Evolutionary conservation across 2,797 vertebrate species (phyloP).

Genomic region (Sebastiscus tertius): DNA sequence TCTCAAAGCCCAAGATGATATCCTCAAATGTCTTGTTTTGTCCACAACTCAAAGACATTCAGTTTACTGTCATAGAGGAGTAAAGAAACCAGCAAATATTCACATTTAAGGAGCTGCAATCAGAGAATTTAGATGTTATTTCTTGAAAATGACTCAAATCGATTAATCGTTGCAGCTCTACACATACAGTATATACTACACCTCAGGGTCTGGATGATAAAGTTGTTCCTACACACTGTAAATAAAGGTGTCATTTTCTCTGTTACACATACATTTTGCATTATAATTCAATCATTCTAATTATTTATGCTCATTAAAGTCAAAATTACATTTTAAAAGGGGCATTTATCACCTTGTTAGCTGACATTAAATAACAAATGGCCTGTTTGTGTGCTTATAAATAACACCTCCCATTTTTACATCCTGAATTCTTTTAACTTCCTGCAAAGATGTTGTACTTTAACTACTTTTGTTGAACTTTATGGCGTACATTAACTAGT

Average conservation of each 20-base stretch:
- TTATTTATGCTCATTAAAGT: background rate
- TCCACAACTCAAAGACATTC: too few relatives aligned
- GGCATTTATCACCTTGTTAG: background rate
- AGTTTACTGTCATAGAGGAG: too few relatives aligned
- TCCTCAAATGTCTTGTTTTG: too few relatives aligned
- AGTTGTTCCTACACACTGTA: background rate
- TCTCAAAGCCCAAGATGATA: too few relatives aligned
- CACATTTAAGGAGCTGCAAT: too few relatives aligned
- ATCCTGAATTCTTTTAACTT: background rate
- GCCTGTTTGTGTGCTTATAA: background rate
- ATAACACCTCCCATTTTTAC: background rate
- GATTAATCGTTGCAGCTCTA: background rate
- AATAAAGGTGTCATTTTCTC: background rate
- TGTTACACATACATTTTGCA: background rate
- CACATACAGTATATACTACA: background rate
- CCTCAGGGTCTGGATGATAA: background rate
- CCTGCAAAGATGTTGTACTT: background rate
- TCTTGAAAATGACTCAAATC: too few relatives aligned
- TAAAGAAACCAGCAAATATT: too few relatives aligned
- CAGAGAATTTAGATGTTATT: too few relatives aligned
- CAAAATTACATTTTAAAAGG: background rate
- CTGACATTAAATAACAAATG: background rate
- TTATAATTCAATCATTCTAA: background rate
- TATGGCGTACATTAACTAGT: background rate
- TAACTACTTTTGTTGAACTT: too few relatives aligned